Evolutionary conservation across 1,140 invertebrate genomes (phyloP).

Genomic region (Lutraria rhynchaena): DNA sequence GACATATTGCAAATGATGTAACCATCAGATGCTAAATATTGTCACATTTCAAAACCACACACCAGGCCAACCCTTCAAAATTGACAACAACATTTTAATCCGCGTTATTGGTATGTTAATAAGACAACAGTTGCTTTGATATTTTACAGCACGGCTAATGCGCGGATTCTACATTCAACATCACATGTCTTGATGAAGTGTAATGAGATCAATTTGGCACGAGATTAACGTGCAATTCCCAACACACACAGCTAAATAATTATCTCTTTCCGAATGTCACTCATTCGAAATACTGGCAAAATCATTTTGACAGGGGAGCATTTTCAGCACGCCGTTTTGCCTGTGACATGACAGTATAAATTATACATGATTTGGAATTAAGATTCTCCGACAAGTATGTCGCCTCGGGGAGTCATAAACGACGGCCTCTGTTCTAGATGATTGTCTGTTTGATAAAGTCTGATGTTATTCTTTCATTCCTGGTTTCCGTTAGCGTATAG

Average conservation of each 20-base stretch:
- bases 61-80: no score
- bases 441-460: constrained; percentile 48
- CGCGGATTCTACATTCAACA: no score
- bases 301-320: constrained; percentile 55
- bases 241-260: constrained; percentile 49
- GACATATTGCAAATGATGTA: no score
- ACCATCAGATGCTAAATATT: no score
- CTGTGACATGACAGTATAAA: constrained; percentile 57
- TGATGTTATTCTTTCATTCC: constrained; percentile 43
- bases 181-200: no score
- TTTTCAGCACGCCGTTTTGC: constrained; percentile 49
- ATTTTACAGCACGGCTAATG: no score
- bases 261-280: constrained; percentile 50
- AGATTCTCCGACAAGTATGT: constrained; percentile 47
- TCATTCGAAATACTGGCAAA: constrained; percentile 37
- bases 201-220: constrained; percentile 42
- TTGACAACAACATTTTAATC: no score
- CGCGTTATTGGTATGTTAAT: no score
- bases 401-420: constrained; percentile 45
- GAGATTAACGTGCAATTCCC: constrained; percentile 57
- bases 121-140: no score
- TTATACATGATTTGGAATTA: constrained; percentile 55
- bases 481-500: constrained; percentile 14
- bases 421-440: constrained; percentile 18
- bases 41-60: no score